phyloP scores from a whole-genome alignment of 2,113 vertebrate species.

The Cynopterus brachyotis region DNA sequence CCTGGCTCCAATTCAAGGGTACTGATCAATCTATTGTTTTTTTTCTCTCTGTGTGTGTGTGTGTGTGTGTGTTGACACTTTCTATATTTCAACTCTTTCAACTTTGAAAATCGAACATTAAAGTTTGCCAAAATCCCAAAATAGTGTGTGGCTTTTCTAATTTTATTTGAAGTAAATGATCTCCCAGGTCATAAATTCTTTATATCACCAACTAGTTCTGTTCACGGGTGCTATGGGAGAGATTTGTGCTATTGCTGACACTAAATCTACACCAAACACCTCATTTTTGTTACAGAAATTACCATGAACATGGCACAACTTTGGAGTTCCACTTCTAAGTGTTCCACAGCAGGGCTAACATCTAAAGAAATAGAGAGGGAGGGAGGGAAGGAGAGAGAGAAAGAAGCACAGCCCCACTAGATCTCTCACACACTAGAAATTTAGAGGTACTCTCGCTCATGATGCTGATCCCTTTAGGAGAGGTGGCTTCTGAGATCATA shows the following conservation, averaged over 20 bases:
- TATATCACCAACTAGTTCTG: slow-evolving; percentile 60
- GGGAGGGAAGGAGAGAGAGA: accelerated
- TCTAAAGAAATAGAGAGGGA: background rate
- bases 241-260: slow-evolving; percentile 68
- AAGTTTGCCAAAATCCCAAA: slow-evolving; percentile 68
- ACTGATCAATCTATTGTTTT: slow-evolving; percentile 49
- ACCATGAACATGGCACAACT: background rate
- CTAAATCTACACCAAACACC: slow-evolving; percentile 59
- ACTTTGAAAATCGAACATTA: slow-evolving; percentile 41
- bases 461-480: no score
- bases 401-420: background rate
- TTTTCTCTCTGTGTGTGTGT: no score
- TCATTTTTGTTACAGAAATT: slow-evolving; percentile 49
- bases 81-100: slow-evolving; percentile 61
- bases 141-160: slow-evolving; percentile 57
- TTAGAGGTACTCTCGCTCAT: no score
- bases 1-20: slow-evolving; percentile 32
- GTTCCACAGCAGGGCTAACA: background rate
- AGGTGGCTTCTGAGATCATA: background rate
- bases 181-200: slow-evolving; percentile 71
- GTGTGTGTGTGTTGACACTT: slow-evolving; percentile 41
- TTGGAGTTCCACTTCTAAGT: background rate
- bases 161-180: slow-evolving; percentile 69
- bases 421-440: background rate
- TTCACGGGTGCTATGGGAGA: slow-evolving; percentile 32